A percentile compares a stretch with the other conserved stretches of the same genome.
phyloP scores from a whole-genome alignment of 2,888 invertebrate genomes.

The Prosopocoilus inquinatus region DNA sequence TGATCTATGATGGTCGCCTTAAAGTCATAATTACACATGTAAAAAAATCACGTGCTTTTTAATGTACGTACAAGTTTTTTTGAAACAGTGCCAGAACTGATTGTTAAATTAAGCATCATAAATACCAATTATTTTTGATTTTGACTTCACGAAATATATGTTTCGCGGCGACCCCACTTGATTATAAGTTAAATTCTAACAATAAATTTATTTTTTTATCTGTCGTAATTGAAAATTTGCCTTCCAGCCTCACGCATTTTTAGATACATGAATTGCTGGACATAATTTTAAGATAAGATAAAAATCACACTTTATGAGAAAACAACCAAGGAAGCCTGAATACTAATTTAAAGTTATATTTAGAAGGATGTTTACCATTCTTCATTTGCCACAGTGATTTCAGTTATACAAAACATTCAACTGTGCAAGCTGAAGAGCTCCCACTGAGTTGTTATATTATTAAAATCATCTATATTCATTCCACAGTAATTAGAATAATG shows the following conservation, averaged over 20 bases:
- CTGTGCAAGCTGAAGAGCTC: conserved; percentile 9
- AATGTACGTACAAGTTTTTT: background rate
- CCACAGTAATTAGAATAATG: conserved; percentile 48
- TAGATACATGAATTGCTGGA: no score
- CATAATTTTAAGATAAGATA: no score
- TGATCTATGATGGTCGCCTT: conserved; percentile 30
- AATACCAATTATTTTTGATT: conserved; percentile 5
- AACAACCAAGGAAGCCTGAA: background rate
- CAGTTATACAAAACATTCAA: conserved; percentile 6
- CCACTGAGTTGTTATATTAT: conserved; percentile 38
- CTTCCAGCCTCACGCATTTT: no score
- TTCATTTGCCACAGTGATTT: conserved; percentile 11
- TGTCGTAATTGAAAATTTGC: no score
- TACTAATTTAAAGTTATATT: conserved; percentile 2
- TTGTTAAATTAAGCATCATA: conserved; percentile 1
- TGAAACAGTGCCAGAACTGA: background rate
- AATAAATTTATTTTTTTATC: no score
- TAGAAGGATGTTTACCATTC: background rate
- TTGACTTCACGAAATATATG: background rate
- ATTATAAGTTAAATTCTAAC: no score
- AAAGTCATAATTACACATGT: conserved; percentile 6
- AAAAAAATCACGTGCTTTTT: conserved; percentile 8
- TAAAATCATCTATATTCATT: conserved; percentile 47
- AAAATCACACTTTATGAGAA: background rate
- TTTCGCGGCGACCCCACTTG: no score